Evolutionary conservation across 2,888 invertebrate genomes (phyloP).

Genomic region (Elegia similella): DNA sequence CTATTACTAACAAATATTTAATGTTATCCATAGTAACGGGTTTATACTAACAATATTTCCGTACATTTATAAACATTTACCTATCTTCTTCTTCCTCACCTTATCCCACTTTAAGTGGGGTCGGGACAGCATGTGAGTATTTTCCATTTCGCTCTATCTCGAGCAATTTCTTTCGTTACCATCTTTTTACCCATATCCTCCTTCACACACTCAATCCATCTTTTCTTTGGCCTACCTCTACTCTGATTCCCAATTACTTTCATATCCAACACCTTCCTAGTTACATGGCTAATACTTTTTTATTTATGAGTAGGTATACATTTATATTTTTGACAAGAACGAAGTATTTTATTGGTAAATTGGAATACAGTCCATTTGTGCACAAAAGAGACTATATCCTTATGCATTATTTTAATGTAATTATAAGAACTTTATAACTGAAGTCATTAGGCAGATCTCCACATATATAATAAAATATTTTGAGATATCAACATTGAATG

Average conservation of each 20-base stretch:
- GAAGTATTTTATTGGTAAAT: constrained; percentile 3
- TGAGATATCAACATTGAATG: background rate
- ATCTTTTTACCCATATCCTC: no score
- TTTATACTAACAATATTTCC: constrained; percentile 4
- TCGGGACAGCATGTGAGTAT: no score
- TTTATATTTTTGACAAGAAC: background rate
- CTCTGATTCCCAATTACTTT: no score
- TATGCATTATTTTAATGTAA: background rate
- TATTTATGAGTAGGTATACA: background rate
- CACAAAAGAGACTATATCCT: background rate
- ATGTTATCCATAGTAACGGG: background rate
- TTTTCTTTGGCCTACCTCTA: no score
- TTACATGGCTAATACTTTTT: no score
- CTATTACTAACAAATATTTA: constrained; percentile 35
- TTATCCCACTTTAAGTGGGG: no score
- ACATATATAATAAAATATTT: background rate
- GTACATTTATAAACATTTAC: constrained; percentile 9
- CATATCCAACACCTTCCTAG: no score
- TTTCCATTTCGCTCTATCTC: no score
- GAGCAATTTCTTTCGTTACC: no score
- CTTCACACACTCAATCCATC: no score
- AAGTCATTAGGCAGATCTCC: background rate
- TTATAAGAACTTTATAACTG: background rate
- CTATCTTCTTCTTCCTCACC: no score
- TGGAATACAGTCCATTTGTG: background rate